Percentiles rank a stretch among this genome's conserved stretches.
These are phyloP conservation scores for Tapirus indicus DNA, from an alignment of 2,797 vertebrate species.

Conservation along the genomic window DNA sequence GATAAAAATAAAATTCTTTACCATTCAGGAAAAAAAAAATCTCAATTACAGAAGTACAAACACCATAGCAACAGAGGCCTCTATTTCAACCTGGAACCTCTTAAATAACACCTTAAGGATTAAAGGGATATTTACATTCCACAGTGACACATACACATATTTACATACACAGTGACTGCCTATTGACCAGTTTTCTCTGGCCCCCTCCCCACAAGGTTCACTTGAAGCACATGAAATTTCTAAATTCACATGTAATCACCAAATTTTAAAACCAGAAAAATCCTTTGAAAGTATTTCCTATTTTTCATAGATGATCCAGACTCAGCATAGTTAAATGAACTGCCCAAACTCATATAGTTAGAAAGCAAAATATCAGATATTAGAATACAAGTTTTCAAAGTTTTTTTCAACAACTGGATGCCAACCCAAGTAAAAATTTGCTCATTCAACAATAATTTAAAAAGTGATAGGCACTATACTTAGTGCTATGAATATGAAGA, in stretches of 20 bases:
- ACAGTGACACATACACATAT: not conserved
- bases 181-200: not conserved
- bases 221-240: not conserved
- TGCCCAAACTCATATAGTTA: not conserved
- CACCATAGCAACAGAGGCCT: not conserved
- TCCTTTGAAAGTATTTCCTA: not conserved
- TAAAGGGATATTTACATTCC: conserved; percentile 34
- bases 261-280: not conserved
- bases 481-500: conserved; percentile 23
- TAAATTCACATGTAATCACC: not conserved
- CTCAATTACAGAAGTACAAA: conserved; percentile 33
- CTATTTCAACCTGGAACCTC: not conserved
- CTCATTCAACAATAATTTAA: conserved; percentile 12
- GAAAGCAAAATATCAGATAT: not conserved
- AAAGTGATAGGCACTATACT: not conserved
- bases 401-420: conserved; percentile 24
- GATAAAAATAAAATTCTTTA: conserved; percentile 52
- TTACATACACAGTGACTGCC: not conserved
- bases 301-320: not conserved
- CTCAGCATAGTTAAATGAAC: not conserved
- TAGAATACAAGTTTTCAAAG: conserved; percentile 31
- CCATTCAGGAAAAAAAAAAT: not conserved
- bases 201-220: not conserved
- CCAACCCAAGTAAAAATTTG: not conserved
- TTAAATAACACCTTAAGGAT: conserved; percentile 9